Base-by-base conservation (phyloP, 2,113 vertebrate species). In the Sebastes fasciatus region DNA sequence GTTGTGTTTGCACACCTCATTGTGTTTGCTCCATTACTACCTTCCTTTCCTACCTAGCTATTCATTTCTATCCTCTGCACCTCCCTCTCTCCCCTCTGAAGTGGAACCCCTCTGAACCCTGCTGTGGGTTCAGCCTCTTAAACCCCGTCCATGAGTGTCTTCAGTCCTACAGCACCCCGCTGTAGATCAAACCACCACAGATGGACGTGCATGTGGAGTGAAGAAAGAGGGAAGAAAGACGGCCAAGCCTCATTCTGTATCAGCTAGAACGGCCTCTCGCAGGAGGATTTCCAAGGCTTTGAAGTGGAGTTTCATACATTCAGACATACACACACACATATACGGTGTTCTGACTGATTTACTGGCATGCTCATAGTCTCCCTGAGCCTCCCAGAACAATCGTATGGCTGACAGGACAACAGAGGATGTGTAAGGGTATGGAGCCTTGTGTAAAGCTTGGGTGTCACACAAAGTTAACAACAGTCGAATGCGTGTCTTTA, bases 181-280 rank as follows among this genome's bases (percentile, higher is more conserved):
- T 72, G 55, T 57, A 82, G 77, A 84, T 87, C 70, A 72, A 81
- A 83, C 67, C 67, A 1, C 49, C 58, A 19, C 73, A 86, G 80
- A 78, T 67, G 80, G 57, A 34, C 16, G 1, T 1, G 43, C 72
- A 40, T 75, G 46, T 57, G 45, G 55, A 63, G 48, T 45, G 43
- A 23, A 70, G 68, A n/a, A 71, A 40, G 54, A 58, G 12, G n/a
- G 42, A 58, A 49, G 46, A 58, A 17, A 42, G 62, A 45, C 42
- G 7, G 10, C 23, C 74, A 26, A 46, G 43, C 55, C 14, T 58
- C 55, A 7, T 46, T 74, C 74, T 63, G 21, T 49, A 54, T 68
- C 62, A 73, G 66, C 60, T n/a, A 54, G 58, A 68, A 68, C 6
- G 46, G 55, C 17, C 63, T 78, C 40, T 65, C 6, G 13, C 19